Percentiles rank a stretch among this genome's conserved stretches.
Conservation (phyloP, 2,888 invertebrate species). For the Ernsta delagoae region DNA sequence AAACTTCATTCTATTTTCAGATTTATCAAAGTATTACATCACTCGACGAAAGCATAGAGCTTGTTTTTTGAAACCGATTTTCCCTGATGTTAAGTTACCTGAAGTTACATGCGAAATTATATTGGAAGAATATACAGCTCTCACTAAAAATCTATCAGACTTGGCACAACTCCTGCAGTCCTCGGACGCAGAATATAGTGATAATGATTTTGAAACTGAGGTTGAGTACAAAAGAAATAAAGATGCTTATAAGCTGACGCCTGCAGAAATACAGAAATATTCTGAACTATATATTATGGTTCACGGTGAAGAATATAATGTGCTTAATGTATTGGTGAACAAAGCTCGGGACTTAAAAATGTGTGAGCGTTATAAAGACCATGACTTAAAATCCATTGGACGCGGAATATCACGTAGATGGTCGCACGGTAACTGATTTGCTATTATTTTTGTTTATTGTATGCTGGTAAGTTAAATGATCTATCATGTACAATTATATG, state of each 20-base stretch:
- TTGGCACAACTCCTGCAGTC: background rate
- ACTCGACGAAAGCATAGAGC: slow-evolving; percentile 55
- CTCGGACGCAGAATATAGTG: slow-evolving; percentile 43
- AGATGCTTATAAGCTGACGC: slow-evolving; percentile 49
- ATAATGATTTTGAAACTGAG: slow-evolving; percentile 49
- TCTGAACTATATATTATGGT: slow-evolving; percentile 52
- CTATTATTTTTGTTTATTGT: background rate
- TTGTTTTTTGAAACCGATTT: slow-evolving; percentile 53
- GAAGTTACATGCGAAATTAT: slow-evolving; percentile 36
- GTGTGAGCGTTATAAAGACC: slow-evolving; percentile 57
- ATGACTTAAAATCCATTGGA: slow-evolving; percentile 58
- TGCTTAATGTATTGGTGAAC: slow-evolving; percentile 56
- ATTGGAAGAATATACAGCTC: slow-evolving; percentile 50
- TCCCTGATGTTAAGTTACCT: slow-evolving; percentile 37
- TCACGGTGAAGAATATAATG: slow-evolving; percentile 53
- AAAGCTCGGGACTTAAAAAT: slow-evolving; percentile 60
- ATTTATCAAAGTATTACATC: slow-evolving; percentile 51
- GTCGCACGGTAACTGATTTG: slow-evolving; percentile 7
- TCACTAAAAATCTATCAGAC: slow-evolving; percentile 44
- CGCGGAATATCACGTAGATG: slow-evolving; percentile 47
- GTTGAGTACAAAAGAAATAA: slow-evolving; percentile 35
- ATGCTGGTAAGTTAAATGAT: no score
- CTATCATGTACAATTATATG: no score
- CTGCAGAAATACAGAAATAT: slow-evolving; percentile 57
- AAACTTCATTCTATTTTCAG: slow-evolving; percentile 42